Conservation (phyloP, 2,113 vertebrate genomes). For the Maccullochella peelii region DNA sequence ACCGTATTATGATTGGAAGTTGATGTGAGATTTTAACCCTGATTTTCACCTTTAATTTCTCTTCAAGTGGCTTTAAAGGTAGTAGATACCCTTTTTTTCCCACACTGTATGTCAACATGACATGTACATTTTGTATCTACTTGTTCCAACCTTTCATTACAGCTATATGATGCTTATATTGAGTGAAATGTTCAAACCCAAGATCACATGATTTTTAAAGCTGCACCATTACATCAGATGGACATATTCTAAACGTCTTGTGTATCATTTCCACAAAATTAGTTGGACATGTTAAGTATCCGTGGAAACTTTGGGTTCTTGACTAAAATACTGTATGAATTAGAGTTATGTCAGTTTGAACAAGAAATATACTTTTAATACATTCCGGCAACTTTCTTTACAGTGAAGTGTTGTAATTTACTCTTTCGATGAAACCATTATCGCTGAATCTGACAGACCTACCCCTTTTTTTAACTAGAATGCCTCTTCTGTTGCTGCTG, state of each 20-base stretch:
- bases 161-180: constrained; percentile 18
- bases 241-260: constrained; percentile 18
- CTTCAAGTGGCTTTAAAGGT: neutral
- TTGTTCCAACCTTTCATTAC: constrained; percentile 15
- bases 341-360: neutral
- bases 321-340: neutral
- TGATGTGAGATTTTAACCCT: constrained; percentile 4
- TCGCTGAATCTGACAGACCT: neutral
- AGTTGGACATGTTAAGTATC: constrained; percentile 20
- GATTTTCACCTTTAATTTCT: constrained; percentile 45
- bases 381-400: neutral
- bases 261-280: neutral
- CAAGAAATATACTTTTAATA: neutral
- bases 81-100: neutral
- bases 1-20: neutral
- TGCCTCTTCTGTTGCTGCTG: neutral
- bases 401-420: neutral
- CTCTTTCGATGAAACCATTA: neutral
- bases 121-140: neutral
- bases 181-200: constrained; percentile 2
- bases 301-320: neutral
- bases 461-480: no score
- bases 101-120: neutral
- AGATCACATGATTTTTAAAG: constrained; percentile 1
- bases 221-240: constrained; percentile 42